Base-by-base conservation (phyloP, 2,113 vertebrate species). In the Trematomus loennbergii region DNA sequence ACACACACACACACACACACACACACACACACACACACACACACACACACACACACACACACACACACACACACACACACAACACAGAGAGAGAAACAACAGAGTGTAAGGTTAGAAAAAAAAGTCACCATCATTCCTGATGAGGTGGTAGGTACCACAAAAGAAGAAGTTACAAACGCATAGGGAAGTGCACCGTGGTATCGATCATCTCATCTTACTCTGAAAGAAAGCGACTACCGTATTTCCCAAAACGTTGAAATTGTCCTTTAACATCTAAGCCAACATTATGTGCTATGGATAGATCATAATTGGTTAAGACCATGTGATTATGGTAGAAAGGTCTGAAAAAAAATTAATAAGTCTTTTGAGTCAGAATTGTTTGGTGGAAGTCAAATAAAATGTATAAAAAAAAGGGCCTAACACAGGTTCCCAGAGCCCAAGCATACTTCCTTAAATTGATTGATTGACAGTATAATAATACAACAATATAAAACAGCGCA, bases 161-260 rank as follows among this genome's bases (percentile, higher is more conserved):
- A 29, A 29, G 3, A 29, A 29, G 29, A 29, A 29, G 29, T 29
- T 29, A 29, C 29, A 29, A 29, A 29, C 3, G 29, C 29, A 29
- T 29, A 29, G 29, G 29, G 29, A 29, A 29, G 29, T 29, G 29
- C 3, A 29, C 29, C 15, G 33, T 33, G 59, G 15, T 63, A 25
- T 53, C n/a, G n/a, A 18, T 63, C 59, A 12, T 62, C 48, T 63
- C 71, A 63, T 74, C 11, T 25, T 4, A 59, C 29, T 54, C 5
- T 1, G 48, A 16, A 36, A 67, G 63, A 17, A 11, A 45, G 52
- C 33, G 0, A 13, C 22, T 8, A 29, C 17, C 1, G 16, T 12
- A 5, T 71, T 48, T 50, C 12, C 45, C 10, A 43, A 53, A 33
- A 59, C 13, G 22, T 66, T 71, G 2, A 29, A 29, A 29, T 29